Conservation (phyloP, 2,113 vertebrate species). For the Tamias sibiricus region DNA sequence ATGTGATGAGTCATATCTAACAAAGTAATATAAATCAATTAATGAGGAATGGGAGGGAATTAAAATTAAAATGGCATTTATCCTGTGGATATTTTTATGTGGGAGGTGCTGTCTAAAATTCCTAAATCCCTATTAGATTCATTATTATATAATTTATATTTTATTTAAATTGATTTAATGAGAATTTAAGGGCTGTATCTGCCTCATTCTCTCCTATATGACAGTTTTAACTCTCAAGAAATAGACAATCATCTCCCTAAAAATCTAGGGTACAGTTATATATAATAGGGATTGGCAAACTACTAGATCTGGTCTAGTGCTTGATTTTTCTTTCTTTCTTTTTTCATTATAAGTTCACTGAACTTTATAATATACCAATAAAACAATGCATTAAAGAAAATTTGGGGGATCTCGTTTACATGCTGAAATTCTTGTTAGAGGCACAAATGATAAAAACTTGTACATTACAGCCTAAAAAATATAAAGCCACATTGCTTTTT, state of each 20-base stretch:
- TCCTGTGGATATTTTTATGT: constrained; percentile 38
- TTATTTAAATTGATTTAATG: constrained; percentile 49
- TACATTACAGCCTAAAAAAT: not conserved
- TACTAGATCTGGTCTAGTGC: not conserved
- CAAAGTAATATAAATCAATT: constrained; percentile 35
- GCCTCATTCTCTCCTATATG: not conserved
- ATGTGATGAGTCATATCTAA: constrained; percentile 41
- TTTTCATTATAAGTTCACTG: not conserved
- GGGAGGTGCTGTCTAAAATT: constrained; percentile 26
- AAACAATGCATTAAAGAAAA: not conserved
- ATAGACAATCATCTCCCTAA: not conserved
- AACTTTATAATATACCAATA: not conserved
- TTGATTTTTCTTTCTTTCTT: not conserved
- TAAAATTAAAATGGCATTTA: constrained; percentile 55
- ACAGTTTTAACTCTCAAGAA: not conserved
- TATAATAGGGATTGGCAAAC: not conserved
- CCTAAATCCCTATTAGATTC: not conserved
- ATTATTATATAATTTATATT: constrained; percentile 39
- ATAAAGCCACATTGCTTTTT: not conserved
- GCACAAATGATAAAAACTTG: constrained; percentile 34
- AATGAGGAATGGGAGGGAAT: constrained; percentile 28
- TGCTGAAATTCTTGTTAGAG: not conserved
- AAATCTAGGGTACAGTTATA: not conserved
- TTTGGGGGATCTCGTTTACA: not conserved
- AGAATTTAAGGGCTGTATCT: constrained; percentile 18